Conservation (phyloP, 2,888 invertebrate species). For the Nemoura dubitans region DNA sequence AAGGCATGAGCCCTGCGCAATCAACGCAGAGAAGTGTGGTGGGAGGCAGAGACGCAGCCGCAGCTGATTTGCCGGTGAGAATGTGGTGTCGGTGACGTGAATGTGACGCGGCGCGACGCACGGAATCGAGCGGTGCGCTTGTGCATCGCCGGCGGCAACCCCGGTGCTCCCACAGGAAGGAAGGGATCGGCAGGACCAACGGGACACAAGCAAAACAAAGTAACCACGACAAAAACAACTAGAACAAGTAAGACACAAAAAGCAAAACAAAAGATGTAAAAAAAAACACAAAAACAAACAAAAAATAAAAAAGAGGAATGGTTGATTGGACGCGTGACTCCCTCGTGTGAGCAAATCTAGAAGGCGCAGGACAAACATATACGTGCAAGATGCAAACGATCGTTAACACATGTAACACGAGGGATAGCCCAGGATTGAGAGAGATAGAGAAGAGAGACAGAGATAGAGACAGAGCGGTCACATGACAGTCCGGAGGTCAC, state of each 20-base stretch:
- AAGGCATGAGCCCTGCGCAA: no score
- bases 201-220: constrained; percentile 7
- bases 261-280: constrained; percentile 43
- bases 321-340: constrained; percentile 25
- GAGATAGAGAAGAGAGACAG: constrained; percentile 44
- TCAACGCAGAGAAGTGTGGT: no score
- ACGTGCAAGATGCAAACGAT: constrained; percentile 48
- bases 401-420: constrained; percentile 34
- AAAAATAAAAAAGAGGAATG: background rate
- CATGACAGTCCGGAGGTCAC: constrained; percentile 61
- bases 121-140: background rate
- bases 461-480: constrained; percentile 57
- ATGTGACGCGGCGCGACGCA: background rate
- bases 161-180: constrained; percentile 3
- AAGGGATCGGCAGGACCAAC: background rate
- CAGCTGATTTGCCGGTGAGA: background rate
- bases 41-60: background rate
- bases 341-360: constrained; percentile 31
- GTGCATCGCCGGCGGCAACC: background rate
- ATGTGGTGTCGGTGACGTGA: background rate
- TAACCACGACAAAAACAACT: constrained; percentile 4
- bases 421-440: constrained; percentile 47
- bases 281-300: constrained; percentile 40
- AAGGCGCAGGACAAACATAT: constrained; percentile 34
- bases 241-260: constrained; percentile 41